Percentiles rank a stretch among this genome's conserved stretches.
phyloP scores from a whole-genome alignment of 2,888 invertebrate genomes.

The Mycogona germanica region DNA sequence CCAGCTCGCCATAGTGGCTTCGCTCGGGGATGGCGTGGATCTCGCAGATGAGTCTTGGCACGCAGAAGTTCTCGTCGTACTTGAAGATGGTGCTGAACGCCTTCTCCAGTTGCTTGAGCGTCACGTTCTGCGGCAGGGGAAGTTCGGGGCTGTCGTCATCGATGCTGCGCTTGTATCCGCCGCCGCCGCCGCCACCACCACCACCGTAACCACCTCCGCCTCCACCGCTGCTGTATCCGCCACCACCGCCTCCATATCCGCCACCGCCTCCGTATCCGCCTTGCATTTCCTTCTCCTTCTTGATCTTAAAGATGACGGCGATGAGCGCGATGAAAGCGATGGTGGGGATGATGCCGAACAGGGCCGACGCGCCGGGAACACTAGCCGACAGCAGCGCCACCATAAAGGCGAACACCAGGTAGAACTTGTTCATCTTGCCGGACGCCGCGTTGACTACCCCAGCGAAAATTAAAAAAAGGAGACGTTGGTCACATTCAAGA shows the following conservation, averaged over 20 bases:
- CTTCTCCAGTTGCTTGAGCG: constrained; percentile 16
- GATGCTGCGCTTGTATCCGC: constrained; percentile 14
- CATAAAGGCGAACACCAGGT: constrained; percentile 12
- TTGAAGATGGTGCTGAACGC: constrained; percentile 16
- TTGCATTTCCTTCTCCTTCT: constrained; percentile 15
- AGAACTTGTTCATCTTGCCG: constrained; percentile 11
- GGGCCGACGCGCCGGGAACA: constrained; percentile 3
- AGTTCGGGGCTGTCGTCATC: constrained; percentile 13
- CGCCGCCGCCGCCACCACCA: constrained; percentile 11
- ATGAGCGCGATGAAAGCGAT: constrained; percentile 17
- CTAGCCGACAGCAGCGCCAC: constrained; percentile 8
- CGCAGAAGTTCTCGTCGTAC: constrained; percentile 18
- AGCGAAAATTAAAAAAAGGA: too few species aligned
- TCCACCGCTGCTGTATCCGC: constrained; percentile 1
- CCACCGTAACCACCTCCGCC: constrained; percentile 14
- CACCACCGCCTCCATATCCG: not conserved
- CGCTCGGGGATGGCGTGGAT: constrained; percentile 14
- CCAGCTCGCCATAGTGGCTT: constrained; percentile 12
- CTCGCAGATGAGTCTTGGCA: constrained; percentile 20
- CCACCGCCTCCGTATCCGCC: constrained; percentile 6
- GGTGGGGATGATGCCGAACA: constrained; percentile 16
- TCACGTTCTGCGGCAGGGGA: constrained; percentile 10
- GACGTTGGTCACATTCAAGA: too few species aligned
- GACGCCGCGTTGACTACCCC: too few species aligned
- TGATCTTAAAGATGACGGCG: constrained; percentile 13